phyloP scores from a whole-genome alignment of 1,140 invertebrate species.

The Prorops nasuta region DNA sequence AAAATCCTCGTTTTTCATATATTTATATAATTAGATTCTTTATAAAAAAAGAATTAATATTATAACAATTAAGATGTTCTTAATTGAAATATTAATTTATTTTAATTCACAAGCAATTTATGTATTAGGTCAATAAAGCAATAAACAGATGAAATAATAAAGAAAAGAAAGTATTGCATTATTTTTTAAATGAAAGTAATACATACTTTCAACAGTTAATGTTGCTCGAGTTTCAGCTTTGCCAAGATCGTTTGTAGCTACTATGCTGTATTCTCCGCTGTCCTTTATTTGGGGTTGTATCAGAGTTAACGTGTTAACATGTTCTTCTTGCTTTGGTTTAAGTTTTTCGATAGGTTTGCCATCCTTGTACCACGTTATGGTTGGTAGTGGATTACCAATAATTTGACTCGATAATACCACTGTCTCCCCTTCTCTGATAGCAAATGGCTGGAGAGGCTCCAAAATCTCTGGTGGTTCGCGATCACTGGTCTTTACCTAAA shows the following conservation, averaged over 20 bases:
- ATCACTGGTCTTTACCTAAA: conserved; percentile 65
- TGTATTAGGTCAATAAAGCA: too few relatives aligned
- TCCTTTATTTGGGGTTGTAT: conserved; percentile 67
- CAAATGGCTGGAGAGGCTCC: conserved; percentile 72
- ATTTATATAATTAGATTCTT: too few relatives aligned
- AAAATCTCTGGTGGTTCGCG: conserved; percentile 78
- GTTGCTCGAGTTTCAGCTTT: conserved; percentile 71
- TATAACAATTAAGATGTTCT: too few relatives aligned
- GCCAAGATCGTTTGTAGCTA: conserved; percentile 77
- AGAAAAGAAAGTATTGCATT: too few relatives aligned
- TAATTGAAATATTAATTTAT: too few relatives aligned
- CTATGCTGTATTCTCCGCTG: conserved; percentile 76
- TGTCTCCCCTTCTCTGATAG: conserved; percentile 75
- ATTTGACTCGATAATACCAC: conserved; percentile 75
- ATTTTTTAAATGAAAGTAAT: too few relatives aligned
- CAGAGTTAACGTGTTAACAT: conserved; percentile 68
- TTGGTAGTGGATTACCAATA: conserved; percentile 77
- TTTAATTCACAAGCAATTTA: too few relatives aligned
- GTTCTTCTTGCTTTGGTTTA: conserved; percentile 64
- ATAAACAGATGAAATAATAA: too few relatives aligned
- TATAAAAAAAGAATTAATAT: too few relatives aligned
- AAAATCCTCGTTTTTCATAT: too few relatives aligned
- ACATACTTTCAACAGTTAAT: conserved; percentile 77
- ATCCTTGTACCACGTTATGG: conserved; percentile 77
- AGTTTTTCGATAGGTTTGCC: conserved; percentile 65